Conservation (phyloP, 2,888 invertebrate genomes). For the Ennomos fuscantarius region DNA sequence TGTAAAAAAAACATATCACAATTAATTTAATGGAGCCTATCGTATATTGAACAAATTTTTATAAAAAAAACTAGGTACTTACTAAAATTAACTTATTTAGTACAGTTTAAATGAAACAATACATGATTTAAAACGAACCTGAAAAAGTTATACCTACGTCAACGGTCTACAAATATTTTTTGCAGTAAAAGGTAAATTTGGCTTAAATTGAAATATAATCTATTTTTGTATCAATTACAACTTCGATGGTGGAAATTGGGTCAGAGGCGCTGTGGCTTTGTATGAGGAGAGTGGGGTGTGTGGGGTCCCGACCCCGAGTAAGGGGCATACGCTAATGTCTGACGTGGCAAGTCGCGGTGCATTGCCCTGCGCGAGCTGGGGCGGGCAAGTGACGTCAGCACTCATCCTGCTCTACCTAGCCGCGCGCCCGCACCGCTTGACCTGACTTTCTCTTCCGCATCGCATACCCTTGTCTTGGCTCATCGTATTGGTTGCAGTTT, state of each 20-base stretch:
- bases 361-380: conserved; percentile 53
- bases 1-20: not conserved
- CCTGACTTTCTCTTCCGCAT: conserved; percentile 43
- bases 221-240: conserved; percentile 41
- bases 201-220: conserved; percentile 17
- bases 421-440: conserved; percentile 36
- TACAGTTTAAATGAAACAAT: conserved; percentile 8
- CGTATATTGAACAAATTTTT: too few relatives aligned
- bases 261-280: conserved; percentile 51
- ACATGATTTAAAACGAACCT: conserved; percentile 4
- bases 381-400: conserved; percentile 26
- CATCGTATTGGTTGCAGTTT: conserved; percentile 26
- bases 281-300: conserved; percentile 41
- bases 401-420: conserved; percentile 45
- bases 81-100: not conserved
- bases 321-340: conserved; percentile 31
- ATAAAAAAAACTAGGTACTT: not conserved
- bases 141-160: conserved; percentile 3
- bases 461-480: conserved; percentile 30
- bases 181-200: conserved; percentile 3
- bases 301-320: conserved; percentile 30
- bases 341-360: conserved; percentile 53
- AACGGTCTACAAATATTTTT: conserved; percentile 7
- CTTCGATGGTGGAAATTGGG: conserved; percentile 51
- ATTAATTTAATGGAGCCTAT: too few relatives aligned